These are phyloP conservation scores for Patiria pectinifera DNA, from an alignment of 53 echinoderm and acorn worm genomes.

Conservation along the genomic window DNA sequence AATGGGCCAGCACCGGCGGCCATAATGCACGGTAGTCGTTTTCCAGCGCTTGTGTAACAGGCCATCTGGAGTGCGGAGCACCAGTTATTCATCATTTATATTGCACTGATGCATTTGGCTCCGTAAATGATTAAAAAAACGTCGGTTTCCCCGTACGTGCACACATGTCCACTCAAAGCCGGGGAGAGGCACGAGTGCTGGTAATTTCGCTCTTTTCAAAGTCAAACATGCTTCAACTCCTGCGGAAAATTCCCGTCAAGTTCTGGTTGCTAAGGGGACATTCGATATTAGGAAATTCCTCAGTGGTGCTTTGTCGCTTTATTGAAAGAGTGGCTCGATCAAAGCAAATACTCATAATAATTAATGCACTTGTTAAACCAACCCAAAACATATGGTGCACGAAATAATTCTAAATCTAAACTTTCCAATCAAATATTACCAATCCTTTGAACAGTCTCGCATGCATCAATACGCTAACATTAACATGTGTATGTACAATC, in stretches of 20 bases:
- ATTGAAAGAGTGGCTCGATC: background rate
- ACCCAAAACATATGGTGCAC: background rate
- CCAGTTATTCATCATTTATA: constrained; percentile 20
- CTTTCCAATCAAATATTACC: background rate
- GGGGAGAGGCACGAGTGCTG: background rate
- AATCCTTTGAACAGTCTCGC: background rate
- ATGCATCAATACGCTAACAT: background rate
- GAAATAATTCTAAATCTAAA: background rate
- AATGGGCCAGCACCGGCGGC: background rate
- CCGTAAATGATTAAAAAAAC: background rate
- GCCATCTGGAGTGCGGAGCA: constrained; percentile 47
- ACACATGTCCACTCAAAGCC: background rate
- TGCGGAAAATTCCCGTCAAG: background rate
- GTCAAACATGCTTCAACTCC: background rate
- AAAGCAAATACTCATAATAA: background rate
- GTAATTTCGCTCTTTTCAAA: background rate
- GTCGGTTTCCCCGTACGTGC: background rate
- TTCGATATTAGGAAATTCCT: background rate
- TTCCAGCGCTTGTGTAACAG: background rate
- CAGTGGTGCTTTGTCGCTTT: background rate
- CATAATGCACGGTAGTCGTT: constrained; percentile 5
- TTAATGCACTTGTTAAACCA: background rate
- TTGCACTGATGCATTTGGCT: background rate
- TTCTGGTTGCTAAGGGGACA: background rate
- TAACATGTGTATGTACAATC: background rate